Evolutionary conservation across 2,888 invertebrate species (phyloP).

Genomic region (Sinelater perroti): DNA sequence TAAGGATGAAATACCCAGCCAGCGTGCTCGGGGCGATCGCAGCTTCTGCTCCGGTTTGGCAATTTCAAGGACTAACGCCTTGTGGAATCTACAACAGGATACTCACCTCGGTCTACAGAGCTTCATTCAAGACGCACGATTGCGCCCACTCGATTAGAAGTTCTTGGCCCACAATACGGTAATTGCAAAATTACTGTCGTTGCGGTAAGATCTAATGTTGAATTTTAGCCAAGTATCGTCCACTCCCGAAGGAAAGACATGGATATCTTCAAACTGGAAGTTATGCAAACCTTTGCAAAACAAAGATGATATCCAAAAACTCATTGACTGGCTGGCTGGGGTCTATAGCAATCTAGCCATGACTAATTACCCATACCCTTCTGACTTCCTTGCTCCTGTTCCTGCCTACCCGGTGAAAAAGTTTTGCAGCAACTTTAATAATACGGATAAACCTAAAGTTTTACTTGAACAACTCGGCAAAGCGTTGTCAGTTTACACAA

Average conservation of each 20-base stretch:
- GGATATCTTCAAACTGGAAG: conserved; percentile 76
- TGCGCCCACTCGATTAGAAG: conserved; percentile 78
- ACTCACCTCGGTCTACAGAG: conserved; percentile 78
- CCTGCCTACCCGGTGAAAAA: conserved; percentile 84
- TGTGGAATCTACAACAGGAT: conserved; percentile 82
- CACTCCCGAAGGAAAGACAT: conserved; percentile 72
- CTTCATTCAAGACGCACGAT: conserved; percentile 54
- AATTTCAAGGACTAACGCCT: conserved; percentile 73
- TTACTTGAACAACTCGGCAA: conserved; percentile 71
- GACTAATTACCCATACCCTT: conserved; percentile 95
- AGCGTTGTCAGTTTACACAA: conserved; percentile 80
- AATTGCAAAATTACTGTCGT: too few relatives aligned
- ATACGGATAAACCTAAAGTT: conserved; percentile 60
- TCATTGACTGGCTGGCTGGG: conserved; percentile 76
- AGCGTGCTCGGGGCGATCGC: conserved; percentile 88
- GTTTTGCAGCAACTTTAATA: conserved; percentile 67
- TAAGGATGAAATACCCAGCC: conserved; percentile 95
- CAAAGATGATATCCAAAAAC: conserved; percentile 61
- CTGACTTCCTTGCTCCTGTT: conserved; percentile 81
- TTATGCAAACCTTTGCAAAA: conserved; percentile 75
- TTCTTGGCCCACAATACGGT: conserved; percentile 83
- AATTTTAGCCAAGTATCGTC: conserved; percentile 61
- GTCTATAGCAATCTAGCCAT: conserved; percentile 87
- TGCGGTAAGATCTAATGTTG: too few relatives aligned
- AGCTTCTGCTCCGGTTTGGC: conserved; percentile 90